phyloP scores from a whole-genome alignment of 2,113 vertebrate species.

The Neoarius graeffei region DNA sequence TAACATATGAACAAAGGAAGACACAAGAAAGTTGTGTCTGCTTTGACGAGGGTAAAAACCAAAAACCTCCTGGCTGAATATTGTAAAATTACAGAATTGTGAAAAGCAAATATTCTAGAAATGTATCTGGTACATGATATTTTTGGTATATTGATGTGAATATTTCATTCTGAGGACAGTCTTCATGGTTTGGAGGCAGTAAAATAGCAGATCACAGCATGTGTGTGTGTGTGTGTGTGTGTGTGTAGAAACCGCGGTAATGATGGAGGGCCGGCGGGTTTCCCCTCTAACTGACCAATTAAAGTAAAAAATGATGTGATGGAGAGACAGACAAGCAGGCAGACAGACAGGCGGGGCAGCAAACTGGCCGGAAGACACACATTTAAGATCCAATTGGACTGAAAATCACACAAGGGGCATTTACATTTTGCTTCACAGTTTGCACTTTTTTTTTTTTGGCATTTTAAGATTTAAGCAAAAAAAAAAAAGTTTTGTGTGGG shows the following conservation, averaged over 20 bases:
- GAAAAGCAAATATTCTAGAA: neutral
- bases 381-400: conserved; percentile 24
- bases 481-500: neutral
- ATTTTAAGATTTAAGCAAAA: neutral
- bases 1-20: no score
- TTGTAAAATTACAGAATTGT: neutral
- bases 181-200: neutral
- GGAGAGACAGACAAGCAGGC: conserved; percentile 59
- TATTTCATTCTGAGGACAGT: neutral
- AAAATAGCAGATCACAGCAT: conserved; percentile 2
- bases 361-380: conserved; percentile 18
- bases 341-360: conserved; percentile 25
- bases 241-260: conserved; percentile 67
- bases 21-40: no score
- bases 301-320: conserved; percentile 78
- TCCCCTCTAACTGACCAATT: conserved; percentile 80
- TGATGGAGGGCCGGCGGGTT: conserved; percentile 79
- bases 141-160: neutral
- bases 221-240: neutral
- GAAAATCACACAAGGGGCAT: conserved; percentile 20
- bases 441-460: neutral
- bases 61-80: no score
- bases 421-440: no score
- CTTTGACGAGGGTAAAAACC: neutral
- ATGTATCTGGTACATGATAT: neutral